These are phyloP conservation scores for Microtus pennsylvanicus DNA, from an alignment of 2,113 vertebrate genomes.

Conservation along the genomic window DNA sequence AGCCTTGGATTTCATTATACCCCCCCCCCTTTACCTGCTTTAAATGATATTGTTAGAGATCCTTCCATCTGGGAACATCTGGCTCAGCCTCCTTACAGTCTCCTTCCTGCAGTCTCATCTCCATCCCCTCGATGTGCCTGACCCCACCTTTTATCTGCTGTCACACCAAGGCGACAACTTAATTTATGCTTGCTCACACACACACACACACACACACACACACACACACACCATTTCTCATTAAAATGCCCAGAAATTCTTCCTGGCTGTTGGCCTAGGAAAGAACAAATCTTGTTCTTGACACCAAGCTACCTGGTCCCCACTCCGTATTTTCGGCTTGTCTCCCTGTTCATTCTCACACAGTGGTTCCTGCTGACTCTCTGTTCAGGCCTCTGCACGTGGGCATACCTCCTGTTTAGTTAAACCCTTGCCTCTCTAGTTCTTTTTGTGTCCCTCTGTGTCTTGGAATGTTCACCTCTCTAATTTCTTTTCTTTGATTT, in stretches of 20 bases:
- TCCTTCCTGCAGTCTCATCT: not conserved
- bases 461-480: not conserved
- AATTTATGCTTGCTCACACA: not conserved
- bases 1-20: not conserved
- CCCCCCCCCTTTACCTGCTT: not conserved
- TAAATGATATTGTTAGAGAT: not conserved
- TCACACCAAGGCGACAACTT: not conserved
- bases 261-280: not conserved
- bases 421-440: not conserved
- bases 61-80: not conserved
- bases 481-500: not conserved
- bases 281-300: not conserved
- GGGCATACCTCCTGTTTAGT: not conserved
- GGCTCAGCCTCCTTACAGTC: not conserved
- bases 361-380: not conserved
- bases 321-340: not conserved
- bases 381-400: not conserved
- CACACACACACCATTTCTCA: not conserved
- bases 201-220: fast-evolving
- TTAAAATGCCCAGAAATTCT: not conserved
- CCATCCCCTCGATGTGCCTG: not conserved
- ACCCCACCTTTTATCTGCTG: not conserved
- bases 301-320: not conserved
- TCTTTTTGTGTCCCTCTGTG: not conserved
- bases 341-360: not conserved